Evolutionary conservation across 2,113 vertebrate species (phyloP), one percentile per base, ranked within the genome.

Genomic region (Nymphicus hollandicus): DNA sequence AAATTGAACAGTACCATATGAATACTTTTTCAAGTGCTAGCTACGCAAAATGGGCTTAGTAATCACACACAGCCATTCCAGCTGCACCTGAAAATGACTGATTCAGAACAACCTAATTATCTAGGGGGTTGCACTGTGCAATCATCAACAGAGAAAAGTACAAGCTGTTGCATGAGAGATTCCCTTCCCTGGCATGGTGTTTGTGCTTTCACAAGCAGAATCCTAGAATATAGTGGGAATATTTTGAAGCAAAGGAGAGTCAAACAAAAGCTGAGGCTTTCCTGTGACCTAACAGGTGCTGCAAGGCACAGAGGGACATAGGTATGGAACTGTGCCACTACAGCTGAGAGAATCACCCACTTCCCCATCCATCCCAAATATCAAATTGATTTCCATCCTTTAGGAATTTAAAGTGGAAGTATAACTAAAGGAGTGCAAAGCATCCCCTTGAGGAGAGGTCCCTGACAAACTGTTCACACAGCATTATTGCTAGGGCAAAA

Each of bases 61-160:
- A 95, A 96, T 81, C 87, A 95, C 44, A 85, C 69, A 49, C 69
- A 96, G 70, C 33, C 80, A 89, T 11, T 78, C 69, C 72, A 92
- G 86, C 77, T 81, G 83, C 91, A 94, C 94, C 91, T 95, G 89
- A 91, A 96, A 96, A 95, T 41, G 61, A 85, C n/a, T 70, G 50
- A 88, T 90, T 92, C 77, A 76, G 65, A 91, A 73, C 27, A 60
- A 84, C 46, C 55, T 92, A 83, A 91, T 93, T 95, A 93, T 86
- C 52, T 52, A 88, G n/a, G 37, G 84, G 58, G 17, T 85, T 93
- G 78, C 52, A 86, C 65, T 46, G 43, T 83, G 52, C 65, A 87
- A 76, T 94, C 82, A 90, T 81, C 86, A 84, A 74, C 56, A 92
- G 61, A 86, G 77, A 71, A 93, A 92, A 92, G 82, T 2, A 92